Evolutionary conservation across 2,797 vertebrate species (phyloP), one percentile per base, ranked within the genome.

Genomic region (Brachymystax lenok): DNA sequence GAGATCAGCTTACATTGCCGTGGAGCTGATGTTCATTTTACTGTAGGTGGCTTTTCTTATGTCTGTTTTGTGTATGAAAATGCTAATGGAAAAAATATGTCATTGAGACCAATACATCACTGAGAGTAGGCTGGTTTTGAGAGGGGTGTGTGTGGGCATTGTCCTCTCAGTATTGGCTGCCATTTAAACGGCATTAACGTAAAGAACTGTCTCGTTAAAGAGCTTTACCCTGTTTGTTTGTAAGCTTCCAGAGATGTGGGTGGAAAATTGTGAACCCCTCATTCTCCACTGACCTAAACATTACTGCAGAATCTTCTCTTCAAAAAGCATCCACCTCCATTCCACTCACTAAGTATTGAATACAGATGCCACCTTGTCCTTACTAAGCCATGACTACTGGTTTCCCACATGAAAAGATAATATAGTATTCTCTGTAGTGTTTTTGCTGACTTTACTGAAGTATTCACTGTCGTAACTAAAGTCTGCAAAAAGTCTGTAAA

Each of bases 181-280:
- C 21, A 10, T 35, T 35, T 35, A 35, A 35, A 35, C 5, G 6
- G 5, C 33, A 35, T 35, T 35, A 1, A 35, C 33, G 74, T 27
- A 33, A 54, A 67, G 13, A 74, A 74, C 61, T 17, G 50, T 0
- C 27, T 73, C 2, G 3, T 61, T 63, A 75, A 40, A 21, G 59
- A 6, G 59, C 59, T 1, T 30, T 7, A 17, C 19, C 5, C 28
- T 64, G 56, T 52, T 67, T 74, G 19, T 50, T 28, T 19, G 33
- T 14, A 12, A 13, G 40, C 56, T 78, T 30, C 74, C 69, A 76
- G 72, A 64, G 61, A 56, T 19, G 59, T 61, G 56, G 69, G 71
- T 77, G 77, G 76, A 79, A 74, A 69, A 80, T 71, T 78, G 79
- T 70, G 77, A 68, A 75, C 64, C 24, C 2, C 27, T 13, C 4